phyloP scores from a whole-genome alignment of 1,140 invertebrate genomes.

The Drosophila pachea region DNA sequence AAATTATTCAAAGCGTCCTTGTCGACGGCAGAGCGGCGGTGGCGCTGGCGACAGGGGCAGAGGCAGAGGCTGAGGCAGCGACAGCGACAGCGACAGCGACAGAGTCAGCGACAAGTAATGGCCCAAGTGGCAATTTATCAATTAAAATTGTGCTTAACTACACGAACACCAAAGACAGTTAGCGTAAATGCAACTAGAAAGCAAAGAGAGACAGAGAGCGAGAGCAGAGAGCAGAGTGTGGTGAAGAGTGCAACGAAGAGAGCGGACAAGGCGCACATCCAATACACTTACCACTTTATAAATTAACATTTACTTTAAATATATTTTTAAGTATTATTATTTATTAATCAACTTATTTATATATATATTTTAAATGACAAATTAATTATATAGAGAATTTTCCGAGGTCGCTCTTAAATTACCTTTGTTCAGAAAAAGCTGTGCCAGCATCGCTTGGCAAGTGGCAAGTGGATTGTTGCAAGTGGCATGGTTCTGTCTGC shows the following conservation, averaged over 20 bases:
- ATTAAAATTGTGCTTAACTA: slow-evolving; percentile 75
- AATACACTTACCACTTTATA: slow-evolving; percentile 27
- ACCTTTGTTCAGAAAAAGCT: no score
- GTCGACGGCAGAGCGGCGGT: slow-evolving; percentile 18
- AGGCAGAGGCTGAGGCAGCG: slow-evolving; percentile 18
- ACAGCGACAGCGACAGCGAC: slow-evolving; percentile 20
- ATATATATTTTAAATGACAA: background rate
- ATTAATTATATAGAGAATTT: no score
- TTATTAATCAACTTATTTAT: background rate
- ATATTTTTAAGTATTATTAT: background rate
- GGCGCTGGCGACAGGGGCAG: background rate
- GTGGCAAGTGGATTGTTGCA: background rate
- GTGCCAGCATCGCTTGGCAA: background rate
- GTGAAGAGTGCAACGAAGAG: slow-evolving; percentile 4
- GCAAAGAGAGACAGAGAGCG: background rate
- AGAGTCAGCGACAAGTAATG: slow-evolving; percentile 66
- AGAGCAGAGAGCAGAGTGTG: background rate
- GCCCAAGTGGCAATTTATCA: slow-evolving; percentile 76
- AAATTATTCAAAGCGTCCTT: slow-evolving; percentile 70
- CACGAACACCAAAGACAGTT: slow-evolving; percentile 59
- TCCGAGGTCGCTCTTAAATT: no score
- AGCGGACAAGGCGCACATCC: background rate
- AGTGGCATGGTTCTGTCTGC: slow-evolving; percentile 15
- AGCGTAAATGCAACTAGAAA: slow-evolving; percentile 23
- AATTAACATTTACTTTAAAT: background rate